phyloP scores from a whole-genome alignment of 2,113 vertebrate species.

The Willisornis vidua region DNA sequence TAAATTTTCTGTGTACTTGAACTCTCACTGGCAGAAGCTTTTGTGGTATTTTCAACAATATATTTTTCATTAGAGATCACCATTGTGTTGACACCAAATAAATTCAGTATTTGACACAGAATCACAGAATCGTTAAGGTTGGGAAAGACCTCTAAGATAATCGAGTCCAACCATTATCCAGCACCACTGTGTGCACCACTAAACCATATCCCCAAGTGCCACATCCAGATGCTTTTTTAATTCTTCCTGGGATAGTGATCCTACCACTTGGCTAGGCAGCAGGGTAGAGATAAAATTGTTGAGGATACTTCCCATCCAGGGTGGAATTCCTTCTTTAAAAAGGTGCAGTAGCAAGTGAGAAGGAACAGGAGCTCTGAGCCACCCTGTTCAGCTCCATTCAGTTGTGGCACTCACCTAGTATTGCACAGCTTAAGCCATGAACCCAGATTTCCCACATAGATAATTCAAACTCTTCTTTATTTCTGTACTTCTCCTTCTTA shows the following conservation, averaged over 20 bases:
- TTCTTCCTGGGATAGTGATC: background rate
- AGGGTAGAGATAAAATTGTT: background rate
- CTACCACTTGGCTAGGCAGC: background rate
- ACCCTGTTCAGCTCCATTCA: background rate
- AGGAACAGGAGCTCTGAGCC: background rate
- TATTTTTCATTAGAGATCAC: background rate
- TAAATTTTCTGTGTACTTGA: background rate
- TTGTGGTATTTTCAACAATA: background rate
- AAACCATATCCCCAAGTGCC: background rate
- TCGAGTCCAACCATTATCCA: background rate
- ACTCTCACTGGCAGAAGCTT: background rate
- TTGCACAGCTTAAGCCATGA: background rate
- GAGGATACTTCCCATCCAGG: background rate
- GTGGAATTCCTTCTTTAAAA: background rate
- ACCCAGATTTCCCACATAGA: fast-evolving
- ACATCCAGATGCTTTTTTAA: background rate
- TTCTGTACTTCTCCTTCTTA: background rate
- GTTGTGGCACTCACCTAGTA: background rate
- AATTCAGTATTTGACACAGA: background rate
- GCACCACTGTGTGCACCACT: background rate
- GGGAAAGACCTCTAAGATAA: background rate
- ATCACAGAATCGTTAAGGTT: background rate
- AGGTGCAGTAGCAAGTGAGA: background rate
- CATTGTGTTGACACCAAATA: background rate
- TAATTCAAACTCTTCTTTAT: background rate